phyloP scores from a whole-genome alignment of 2,888 invertebrate genomes.

The Coremacera marginata region DNA sequence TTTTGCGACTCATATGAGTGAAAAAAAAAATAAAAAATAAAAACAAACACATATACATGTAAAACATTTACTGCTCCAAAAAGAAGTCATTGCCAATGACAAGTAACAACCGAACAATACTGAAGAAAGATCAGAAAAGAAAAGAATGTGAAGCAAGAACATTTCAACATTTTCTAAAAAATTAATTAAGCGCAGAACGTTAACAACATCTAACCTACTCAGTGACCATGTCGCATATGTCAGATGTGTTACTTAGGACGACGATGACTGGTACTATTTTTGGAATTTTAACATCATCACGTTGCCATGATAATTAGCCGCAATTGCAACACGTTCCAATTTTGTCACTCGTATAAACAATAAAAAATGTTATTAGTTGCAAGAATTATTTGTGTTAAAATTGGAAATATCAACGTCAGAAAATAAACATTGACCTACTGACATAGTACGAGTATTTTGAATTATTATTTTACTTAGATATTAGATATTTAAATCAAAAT shows the following conservation, averaged over 20 bases:
- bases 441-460: no score
- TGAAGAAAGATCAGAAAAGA: no score
- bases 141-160: no score
- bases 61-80: not conserved
- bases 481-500: no score
- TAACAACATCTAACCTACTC: not conserved
- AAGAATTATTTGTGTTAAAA: no score
- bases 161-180: no score
- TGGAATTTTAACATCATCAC: constrained; percentile 3
- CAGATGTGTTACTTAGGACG: not conserved
- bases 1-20: not conserved
- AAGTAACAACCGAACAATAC: no score
- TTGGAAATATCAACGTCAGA: no score
- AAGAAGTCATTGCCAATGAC: not conserved
- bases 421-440: no score
- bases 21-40: not conserved
- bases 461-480: no score
- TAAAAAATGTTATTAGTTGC: no score
- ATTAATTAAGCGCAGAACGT: not conserved
- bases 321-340: constrained; percentile 30
- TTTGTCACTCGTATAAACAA: not conserved
- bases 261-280: not conserved
- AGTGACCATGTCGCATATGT: constrained; percentile 30
- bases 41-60: not conserved
- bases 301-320: constrained; percentile 33